Conservation (phyloP, 2,888 invertebrate species). For the Portevinia maculata region DNA sequence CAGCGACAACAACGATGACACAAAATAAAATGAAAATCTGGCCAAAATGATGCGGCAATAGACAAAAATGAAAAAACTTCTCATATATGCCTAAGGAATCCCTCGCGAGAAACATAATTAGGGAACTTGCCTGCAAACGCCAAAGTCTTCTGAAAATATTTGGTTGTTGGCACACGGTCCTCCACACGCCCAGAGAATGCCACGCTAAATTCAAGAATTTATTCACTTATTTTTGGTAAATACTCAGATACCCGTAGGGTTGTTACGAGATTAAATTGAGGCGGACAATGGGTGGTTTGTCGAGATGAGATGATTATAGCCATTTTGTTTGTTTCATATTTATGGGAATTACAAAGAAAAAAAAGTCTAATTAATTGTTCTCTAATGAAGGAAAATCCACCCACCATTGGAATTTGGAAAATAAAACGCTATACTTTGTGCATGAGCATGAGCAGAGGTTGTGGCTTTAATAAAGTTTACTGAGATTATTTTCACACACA, state of each 20-base stretch:
- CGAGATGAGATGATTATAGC: background rate
- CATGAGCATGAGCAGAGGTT: too few relatives aligned
- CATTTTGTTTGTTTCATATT: conserved; percentile 11
- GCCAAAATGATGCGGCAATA: conserved; percentile 21
- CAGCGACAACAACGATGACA: background rate
- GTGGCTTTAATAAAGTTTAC: too few relatives aligned
- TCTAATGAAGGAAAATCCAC: conserved; percentile 7
- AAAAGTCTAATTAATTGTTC: conserved; percentile 15
- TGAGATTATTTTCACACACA: too few relatives aligned
- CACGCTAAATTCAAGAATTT: conserved; percentile 22
- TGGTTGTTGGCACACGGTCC: conserved; percentile 19
- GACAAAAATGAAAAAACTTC: conserved; percentile 25
- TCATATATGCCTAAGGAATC: conserved; percentile 52
- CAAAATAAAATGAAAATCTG: conserved; percentile 29
- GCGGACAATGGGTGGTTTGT: background rate
- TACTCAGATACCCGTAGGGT: conserved; percentile 8
- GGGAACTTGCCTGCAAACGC: conserved; percentile 31
- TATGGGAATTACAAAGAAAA: conserved; percentile 5
- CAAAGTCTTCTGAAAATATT: conserved; percentile 13
- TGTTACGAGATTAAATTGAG: conserved; percentile 31
- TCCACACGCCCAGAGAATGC: background rate
- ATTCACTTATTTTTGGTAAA: conserved; percentile 49
- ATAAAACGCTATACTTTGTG: too few relatives aligned
- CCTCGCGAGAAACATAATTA: conserved; percentile 45
- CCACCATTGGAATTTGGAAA: too few relatives aligned